Percentiles rank a stretch among this genome's conserved stretches.
Conservation (phyloP, 2,888 invertebrate genomes). For the Andrena praecox region DNA sequence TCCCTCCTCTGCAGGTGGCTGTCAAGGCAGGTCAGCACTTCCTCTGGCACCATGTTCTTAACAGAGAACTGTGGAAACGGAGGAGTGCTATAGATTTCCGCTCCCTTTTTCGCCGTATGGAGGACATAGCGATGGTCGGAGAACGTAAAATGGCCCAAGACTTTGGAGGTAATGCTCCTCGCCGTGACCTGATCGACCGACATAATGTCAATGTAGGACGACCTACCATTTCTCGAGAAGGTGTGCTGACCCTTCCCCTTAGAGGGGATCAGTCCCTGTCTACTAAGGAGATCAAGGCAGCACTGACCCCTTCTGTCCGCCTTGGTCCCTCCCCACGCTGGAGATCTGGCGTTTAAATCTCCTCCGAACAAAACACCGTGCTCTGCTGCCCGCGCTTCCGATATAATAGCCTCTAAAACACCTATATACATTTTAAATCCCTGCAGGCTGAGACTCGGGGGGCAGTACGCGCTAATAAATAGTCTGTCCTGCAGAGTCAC, state of each 20-base stretch:
- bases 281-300: not conserved
- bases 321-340: not conserved
- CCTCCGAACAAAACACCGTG: not conserved
- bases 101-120: not conserved
- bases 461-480: not conserved
- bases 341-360: not conserved
- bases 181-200: not conserved
- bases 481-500: not conserved
- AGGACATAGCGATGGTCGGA: not conserved
- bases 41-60: not conserved
- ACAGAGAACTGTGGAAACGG: no score
- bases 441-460: not conserved
- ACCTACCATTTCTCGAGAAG: not conserved
- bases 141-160: not conserved
- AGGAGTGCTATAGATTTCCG: no score
- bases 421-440: not conserved
- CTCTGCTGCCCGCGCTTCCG: not conserved
- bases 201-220: not conserved
- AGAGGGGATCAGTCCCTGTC: not conserved
- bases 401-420: not conserved
- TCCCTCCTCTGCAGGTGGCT: no score
- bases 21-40: not conserved
- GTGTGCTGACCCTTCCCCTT: not conserved
- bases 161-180: not conserved
- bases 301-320: not conserved